Evolutionary conservation across 2,797 vertebrate species (phyloP).

Genomic region (Tokudaia tokunoshimensis): DNA sequence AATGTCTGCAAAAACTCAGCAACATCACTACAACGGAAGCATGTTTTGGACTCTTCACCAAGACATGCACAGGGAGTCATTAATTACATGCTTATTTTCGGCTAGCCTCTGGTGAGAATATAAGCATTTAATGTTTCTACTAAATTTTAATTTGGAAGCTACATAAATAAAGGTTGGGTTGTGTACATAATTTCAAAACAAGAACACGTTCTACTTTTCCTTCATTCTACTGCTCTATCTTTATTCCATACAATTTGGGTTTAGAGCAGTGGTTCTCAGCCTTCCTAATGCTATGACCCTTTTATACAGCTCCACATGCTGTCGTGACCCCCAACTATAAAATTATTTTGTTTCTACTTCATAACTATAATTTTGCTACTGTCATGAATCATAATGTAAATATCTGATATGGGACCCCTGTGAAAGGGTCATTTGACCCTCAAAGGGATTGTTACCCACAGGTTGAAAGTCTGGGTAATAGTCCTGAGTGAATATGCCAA

Average conservation of each 20-base stretch:
- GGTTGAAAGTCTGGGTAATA: background rate
- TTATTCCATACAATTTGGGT: constrained; percentile 10
- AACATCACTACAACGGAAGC: background rate
- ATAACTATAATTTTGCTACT: background rate
- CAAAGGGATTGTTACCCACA: background rate
- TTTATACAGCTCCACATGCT: background rate
- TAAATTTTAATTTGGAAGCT: constrained; percentile 55
- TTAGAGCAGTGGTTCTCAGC: background rate
- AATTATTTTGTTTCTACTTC: background rate
- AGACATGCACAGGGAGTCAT: background rate
- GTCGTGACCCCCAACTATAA: background rate
- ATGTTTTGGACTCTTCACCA: constrained; percentile 12
- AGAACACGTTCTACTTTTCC: background rate
- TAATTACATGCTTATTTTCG: background rate
- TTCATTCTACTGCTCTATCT: constrained; percentile 10
- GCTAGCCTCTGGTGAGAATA: constrained; percentile 16
- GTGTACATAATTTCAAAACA: background rate
- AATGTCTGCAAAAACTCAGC: background rate
- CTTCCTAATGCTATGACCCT: background rate
- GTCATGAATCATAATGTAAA: background rate
- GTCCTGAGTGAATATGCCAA: constrained; percentile 3
- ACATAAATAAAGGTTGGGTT: background rate
- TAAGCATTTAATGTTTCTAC: constrained; percentile 15
- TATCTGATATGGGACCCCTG: background rate
- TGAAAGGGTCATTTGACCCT: background rate